phyloP scores from a whole-genome alignment of 23 tunicate species.

The Oikopleura dioica region DNA sequence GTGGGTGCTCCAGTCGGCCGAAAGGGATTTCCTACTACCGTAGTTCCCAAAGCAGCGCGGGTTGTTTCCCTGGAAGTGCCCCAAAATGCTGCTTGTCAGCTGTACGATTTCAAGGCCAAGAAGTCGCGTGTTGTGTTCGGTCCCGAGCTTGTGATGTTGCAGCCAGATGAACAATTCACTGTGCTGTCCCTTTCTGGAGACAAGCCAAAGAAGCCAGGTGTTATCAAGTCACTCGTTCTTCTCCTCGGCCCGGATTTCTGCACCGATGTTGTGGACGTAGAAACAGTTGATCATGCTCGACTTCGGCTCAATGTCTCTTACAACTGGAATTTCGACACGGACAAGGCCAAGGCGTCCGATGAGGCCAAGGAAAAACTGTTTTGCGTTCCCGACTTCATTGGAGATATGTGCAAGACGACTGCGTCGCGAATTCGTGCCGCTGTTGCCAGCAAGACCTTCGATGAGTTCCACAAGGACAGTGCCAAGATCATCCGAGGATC shows the following conservation, averaged over 20 bases:
- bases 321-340: conserved; percentile 31
- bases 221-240: conserved; percentile 54
- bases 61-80: conserved; percentile 67
- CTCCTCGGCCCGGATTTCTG: conserved; percentile 92
- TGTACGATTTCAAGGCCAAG: conserved; percentile 78
- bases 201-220: conserved; percentile 72
- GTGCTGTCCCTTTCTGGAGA: conserved; percentile 79
- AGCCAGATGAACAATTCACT: conserved; percentile 89
- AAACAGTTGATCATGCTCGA: conserved; percentile 84
- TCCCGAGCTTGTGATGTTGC: conserved; percentile 78
- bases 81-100: conserved; percentile 66
- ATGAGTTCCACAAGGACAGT: conserved; percentile 82
- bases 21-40: not conserved
- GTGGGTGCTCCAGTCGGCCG: not conserved
- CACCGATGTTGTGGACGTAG: conserved; percentile 74
- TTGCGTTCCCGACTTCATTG: conserved; percentile 90
- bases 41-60: not conserved
- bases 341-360: not conserved
- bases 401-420: conserved; percentile 82
- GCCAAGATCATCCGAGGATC: conserved; percentile 77
- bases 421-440: conserved; percentile 87
- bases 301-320: conserved; percentile 66
- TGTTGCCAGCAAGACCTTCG: conserved; percentile 76
- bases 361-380: conserved; percentile 63
- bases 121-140: conserved; percentile 81